A percentile compares a stretch with the other conserved stretches of the same genome.
These are phyloP conservation scores for Hipparchia semele DNA, from an alignment of 2,888 invertebrate species.

Conservation along the genomic window DNA sequence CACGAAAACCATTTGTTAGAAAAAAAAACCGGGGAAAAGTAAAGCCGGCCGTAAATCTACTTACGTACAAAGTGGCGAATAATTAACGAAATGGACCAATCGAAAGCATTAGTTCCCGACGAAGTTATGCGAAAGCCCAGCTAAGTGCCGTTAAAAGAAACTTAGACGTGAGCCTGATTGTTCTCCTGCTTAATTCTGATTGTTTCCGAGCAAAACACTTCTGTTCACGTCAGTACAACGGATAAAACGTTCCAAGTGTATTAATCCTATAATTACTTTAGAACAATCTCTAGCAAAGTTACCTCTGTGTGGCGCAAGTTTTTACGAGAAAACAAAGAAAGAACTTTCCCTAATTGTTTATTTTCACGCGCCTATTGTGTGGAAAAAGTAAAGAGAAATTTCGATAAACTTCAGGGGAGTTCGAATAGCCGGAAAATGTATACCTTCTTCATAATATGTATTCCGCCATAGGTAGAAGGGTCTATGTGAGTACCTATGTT, in stretches of 20 bases:
- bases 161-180: constrained; percentile 78
- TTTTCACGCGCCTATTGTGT: constrained; percentile 43
- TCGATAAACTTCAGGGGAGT: constrained; percentile 7
- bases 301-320: constrained; percentile 61
- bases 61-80: constrained; percentile 82
- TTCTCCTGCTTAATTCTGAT: constrained; percentile 78
- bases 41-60: constrained; percentile 78
- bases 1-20: constrained; percentile 53
- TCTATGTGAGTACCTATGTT: too few species aligned
- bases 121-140: constrained; percentile 75
- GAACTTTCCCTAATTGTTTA: constrained; percentile 64
- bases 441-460: too few species aligned
- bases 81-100: constrained; percentile 83
- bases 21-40: constrained; percentile 54
- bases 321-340: constrained; percentile 71
- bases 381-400: constrained; percentile 33
- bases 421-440: constrained; percentile 1
- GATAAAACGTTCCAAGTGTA: constrained; percentile 68
- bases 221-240: constrained; percentile 67
- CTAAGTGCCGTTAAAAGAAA: constrained; percentile 82
- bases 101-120: constrained; percentile 77
- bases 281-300: constrained; percentile 77
- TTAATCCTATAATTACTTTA: constrained; percentile 81
- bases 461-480: too few species aligned
- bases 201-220: constrained; percentile 77